These are phyloP conservation scores for Dynastes tityus DNA, from an alignment of 2,888 invertebrate species.

Conservation along the genomic window DNA sequence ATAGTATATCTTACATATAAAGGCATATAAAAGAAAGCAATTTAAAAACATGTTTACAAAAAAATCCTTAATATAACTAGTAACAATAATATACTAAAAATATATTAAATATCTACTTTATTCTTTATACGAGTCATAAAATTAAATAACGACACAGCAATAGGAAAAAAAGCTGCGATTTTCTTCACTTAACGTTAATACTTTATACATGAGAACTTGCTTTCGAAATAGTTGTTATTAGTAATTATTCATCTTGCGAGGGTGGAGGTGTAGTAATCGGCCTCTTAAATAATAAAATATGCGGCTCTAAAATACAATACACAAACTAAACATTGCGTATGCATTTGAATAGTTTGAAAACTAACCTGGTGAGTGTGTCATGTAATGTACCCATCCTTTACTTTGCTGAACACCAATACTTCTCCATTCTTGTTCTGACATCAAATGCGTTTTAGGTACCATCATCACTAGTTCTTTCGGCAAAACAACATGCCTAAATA, in stretches of 20 bases:
- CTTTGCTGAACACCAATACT: constrained; percentile 96
- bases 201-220: not conserved
- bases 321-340: too few species aligned
- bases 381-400: constrained; percentile 97
- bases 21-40: constrained; percentile 1
- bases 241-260: constrained; percentile 31
- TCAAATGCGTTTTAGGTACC: constrained; percentile 93
- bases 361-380: constrained; percentile 94
- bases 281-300: constrained; percentile 89
- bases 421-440: constrained; percentile 96
- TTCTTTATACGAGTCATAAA: not conserved
- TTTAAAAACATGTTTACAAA: not conserved
- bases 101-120: constrained; percentile 5
- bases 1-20: not conserved
- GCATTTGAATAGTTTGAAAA: not conserved
- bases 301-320: constrained; percentile 81
- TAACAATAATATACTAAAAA: not conserved
- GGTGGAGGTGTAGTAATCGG: constrained; percentile 75
- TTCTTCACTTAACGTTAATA: not conserved
- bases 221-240: not conserved
- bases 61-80: constrained; percentile 7
- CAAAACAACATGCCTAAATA: constrained; percentile 91
- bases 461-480: constrained; percentile 93
- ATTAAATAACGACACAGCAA: constrained; percentile 9
- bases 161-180: not conserved